phyloP scores from a whole-genome alignment of 2,888 invertebrate species.

The Andrena minutula region DNA sequence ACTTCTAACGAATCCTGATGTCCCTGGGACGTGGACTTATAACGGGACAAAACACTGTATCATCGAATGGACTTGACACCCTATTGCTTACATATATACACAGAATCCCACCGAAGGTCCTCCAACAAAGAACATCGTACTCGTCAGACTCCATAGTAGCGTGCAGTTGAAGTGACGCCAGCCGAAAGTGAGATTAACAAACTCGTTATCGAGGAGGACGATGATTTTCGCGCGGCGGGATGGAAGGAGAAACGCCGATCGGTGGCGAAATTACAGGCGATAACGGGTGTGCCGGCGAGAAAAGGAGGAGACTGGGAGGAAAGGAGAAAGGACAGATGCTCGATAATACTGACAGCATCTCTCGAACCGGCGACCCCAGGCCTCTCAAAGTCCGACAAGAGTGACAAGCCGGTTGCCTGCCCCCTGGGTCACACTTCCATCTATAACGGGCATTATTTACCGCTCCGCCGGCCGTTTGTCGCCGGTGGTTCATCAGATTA shows the following conservation, averaged over 20 bases:
- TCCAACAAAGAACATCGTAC: too few relatives aligned
- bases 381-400: conserved; percentile 81
- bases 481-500: conserved; percentile 2
- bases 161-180: background rate
- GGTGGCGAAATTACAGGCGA: conserved; percentile 11
- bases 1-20: too few relatives aligned
- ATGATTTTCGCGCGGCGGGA: background rate
- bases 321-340: conserved; percentile 46
- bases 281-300: conserved; percentile 13
- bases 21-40: too few relatives aligned
- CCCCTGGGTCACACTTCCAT: conserved; percentile 68
- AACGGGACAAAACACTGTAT: too few relatives aligned
- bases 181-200: background rate
- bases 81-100: too few relatives aligned
- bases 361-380: conserved; percentile 78
- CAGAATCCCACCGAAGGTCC: too few relatives aligned
- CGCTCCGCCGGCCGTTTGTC: conserved; percentile 38
- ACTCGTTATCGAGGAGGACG: background rate
- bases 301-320: conserved; percentile 14
- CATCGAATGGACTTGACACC: too few relatives aligned
- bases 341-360: conserved; percentile 74
- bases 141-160: too few relatives aligned
- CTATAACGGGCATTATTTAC: conserved; percentile 68
- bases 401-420: conserved; percentile 34
- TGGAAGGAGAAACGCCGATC: background rate